Base-by-base conservation (phyloP, 1,140 invertebrate species). In the Tetragnatha versicolor region DNA sequence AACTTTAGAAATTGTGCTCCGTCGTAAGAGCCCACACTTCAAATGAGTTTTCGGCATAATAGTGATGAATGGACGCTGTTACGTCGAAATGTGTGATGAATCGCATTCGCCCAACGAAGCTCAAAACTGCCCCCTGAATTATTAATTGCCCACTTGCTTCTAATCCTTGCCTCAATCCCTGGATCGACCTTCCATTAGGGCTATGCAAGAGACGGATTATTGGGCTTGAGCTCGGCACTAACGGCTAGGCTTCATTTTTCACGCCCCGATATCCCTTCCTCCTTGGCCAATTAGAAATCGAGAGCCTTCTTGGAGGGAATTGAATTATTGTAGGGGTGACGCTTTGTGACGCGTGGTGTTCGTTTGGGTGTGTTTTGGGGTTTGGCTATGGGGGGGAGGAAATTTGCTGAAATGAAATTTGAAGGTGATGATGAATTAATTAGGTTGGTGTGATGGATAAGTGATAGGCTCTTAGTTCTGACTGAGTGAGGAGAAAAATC, bases 1-100 rank as follows among this genome's bases (percentile, higher is more conserved):
- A 58, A 58, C 29, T 58, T 58, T 58, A 31, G 35, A 58, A 58
- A 58, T 58, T 58, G 29, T 27, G 29, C 55, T 27, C 31, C 55
- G 31, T 31, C 55, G 17, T 3, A 33, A n/a, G 20, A 58, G 35
- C 27, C 27, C 29, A 33, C n/a, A n/a, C 55, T 58, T n/a, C 55
- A 58, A 58, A 58, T 58, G 55, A 58, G 55, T 58, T 58, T 58
- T 58, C 55, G 29, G 55, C 35, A 31, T 58, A 58, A 58, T 58
- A 58, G 35, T 58, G 55, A 58, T 58, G 55, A 58, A 58, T 58
- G 55, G 35, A 31, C 55, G 55, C 29, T 58, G 25, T 33, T n/a
- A n/a, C 55, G 55, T 58, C 55, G 55, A 58, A 58, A 33, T n/a
- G 55, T n/a, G 55, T 58, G 55, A 58, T 58, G 55, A 58, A 58